Evolutionary conservation across 2,113 vertebrate genomes (phyloP), one percentile per base, ranked within the genome.

Genomic region (Zonotrichia leucophrys): DNA sequence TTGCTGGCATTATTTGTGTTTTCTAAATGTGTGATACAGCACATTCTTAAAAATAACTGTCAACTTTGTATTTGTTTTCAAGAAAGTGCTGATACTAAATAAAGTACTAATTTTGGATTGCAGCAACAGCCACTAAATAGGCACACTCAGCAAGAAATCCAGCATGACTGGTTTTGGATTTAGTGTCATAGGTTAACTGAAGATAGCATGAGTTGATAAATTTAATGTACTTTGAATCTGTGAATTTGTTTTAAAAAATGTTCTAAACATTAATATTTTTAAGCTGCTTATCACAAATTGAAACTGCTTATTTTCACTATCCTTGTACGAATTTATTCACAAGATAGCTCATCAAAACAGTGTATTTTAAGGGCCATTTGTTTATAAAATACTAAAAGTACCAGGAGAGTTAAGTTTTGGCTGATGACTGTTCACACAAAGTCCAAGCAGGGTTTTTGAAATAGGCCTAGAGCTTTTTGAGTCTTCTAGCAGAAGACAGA

Each of bases 51-150:
- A 96, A 95, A 95, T 95, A 95, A 31, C 55, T 33, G 41, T 96
- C 83, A 97, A 89, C 94, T 96, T 96, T 97, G 95, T 88, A 33
- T 94, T 91, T 81, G 81, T 89, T 96, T 95, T 78, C 68, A 77
- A 94, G 85, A 94, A 97, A 96, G 14, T 93, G 95, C 91, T 97
- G 93, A 93, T 86, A 60, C 84, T 83, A 75, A 93, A 89, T 70
- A 49, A 91, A 78, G 27, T 81, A 49, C 72, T 95, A 90, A 90
- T 84, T 96, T 83, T 87, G 83, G 75, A 83, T 89, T 89, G 68
- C 80, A 63, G 73, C 53, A 91, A n/a, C 55, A 86, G 47, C 47
- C 77, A 68, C 79, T 79, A 95, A 96, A 93, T 69, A 8, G 66
- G 58, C 83, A 76, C 62, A 59, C 44, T 94, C 94, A 96, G 95